Evolutionary conservation across 2,113 vertebrate species (phyloP).

Genomic region (Carettochelys insculpta): DNA sequence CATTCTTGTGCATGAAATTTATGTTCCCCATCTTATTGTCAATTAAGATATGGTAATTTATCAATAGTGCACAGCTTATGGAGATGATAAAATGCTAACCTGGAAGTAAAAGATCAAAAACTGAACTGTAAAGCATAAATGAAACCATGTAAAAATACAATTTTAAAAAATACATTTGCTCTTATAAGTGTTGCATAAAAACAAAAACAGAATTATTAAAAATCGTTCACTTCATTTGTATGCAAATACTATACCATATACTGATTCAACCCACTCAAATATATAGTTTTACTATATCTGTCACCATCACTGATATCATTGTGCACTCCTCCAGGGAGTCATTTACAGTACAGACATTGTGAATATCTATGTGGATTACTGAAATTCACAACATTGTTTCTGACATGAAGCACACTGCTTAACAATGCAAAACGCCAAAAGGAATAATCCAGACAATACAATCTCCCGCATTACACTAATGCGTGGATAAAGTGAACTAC

Average conservation of each 20-base stretch:
- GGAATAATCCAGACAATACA: slow-evolving; percentile 31
- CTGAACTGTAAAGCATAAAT: not conserved
- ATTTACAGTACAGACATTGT: not conserved
- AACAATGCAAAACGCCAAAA: slow-evolving; percentile 37
- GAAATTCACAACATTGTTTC: slow-evolving; percentile 15
- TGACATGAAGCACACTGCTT: not conserved
- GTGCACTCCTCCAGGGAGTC: not conserved
- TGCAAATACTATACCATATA: not conserved
- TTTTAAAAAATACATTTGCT: not conserved
- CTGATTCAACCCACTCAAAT: not conserved
- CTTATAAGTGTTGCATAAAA: not conserved
- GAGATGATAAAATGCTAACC: not conserved
- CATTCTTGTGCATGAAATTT: not conserved
- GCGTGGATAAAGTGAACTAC: not conserved
- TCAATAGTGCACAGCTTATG: not conserved
- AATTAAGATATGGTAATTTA: not conserved
- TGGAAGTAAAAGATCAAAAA: not conserved
- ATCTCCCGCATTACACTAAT: not conserved
- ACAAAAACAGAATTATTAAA: not conserved
- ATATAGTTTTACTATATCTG: not conserved
- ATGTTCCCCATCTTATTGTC: not conserved
- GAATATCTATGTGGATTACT: slow-evolving; percentile 29
- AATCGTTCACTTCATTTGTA: not conserved
- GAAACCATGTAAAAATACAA: not conserved
- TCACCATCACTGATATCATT: not conserved